Evolutionary conservation across 1,140 invertebrate genomes (phyloP), one percentile per base, ranked within the genome.

Genomic region (Lepidurus couesii): DNA sequence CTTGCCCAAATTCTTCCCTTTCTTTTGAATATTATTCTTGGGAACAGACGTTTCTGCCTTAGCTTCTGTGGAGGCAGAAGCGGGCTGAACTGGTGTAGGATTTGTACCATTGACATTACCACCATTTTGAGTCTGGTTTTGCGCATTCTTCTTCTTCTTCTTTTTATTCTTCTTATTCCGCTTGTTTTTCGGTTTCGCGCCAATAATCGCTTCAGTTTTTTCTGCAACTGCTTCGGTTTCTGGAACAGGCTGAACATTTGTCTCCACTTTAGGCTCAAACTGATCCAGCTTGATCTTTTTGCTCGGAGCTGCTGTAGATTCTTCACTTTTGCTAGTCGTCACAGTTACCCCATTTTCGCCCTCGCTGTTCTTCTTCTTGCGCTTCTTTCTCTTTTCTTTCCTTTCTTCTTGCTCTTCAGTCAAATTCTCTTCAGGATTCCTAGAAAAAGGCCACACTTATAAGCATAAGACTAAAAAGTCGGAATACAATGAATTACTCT

Each of bases 401-500:
- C 76, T 77, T n/a, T 81, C 75, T 16, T 75, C 78, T 65, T 80
- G 77, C 74, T 81, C 77, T 77, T 73, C 77, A 75, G 42, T 78
- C 75, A 75, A 75, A 24, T 75, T 44, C 24, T 65, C 42, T 42
- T 81, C 44, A 10, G 74, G 10, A 53, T 80, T 76, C 24, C 74
- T 76, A 75, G 42, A 80, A 6, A 73, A 45, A 53, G 6, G 42
- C 0, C 11, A 76, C 13, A 1, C 42, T 45, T 10, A 26, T 73
- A 11, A 7, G 24, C 8, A 7, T 4, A 77, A 11, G 5, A 47
- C 26, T 34, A 34, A 47, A 79, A 21, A 13, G 24, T 44, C 42
- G 16, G 1, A n/a, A 78, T 79, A 11, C 45, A 26, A 76, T 24
- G 34, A 81, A 82, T 81, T 81, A 86, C 83, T 87, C 86, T 81